Conservation (phyloP, 2,113 vertebrate genomes). For the Microcebus tavaratra region DNA sequence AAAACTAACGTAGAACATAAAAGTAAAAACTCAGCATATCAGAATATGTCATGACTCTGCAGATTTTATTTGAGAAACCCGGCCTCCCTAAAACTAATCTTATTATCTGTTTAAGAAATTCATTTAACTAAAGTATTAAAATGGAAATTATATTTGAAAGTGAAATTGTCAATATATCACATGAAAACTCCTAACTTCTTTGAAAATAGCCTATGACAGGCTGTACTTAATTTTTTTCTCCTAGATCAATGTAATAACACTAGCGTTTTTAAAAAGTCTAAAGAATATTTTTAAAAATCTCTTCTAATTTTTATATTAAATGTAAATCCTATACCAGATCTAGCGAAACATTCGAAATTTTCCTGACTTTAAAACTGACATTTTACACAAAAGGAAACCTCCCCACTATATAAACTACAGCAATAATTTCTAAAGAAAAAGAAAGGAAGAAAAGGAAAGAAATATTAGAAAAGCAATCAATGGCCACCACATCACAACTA, state of each 20-base stretch:
- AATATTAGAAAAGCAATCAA: neutral
- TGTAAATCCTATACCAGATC: neutral
- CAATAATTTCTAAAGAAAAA: neutral
- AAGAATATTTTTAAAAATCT: slow-evolving; percentile 1
- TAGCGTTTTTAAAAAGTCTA: neutral
- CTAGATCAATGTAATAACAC: neutral
- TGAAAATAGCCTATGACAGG: neutral
- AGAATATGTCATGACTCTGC: neutral
- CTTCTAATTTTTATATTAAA: slow-evolving; percentile 25
- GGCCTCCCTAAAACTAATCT: neutral
- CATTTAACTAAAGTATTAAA: slow-evolving; percentile 5
- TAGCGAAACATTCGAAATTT: neutral
- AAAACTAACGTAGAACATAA: slow-evolving; percentile 5
- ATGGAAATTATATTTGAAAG: slow-evolving; percentile 46
- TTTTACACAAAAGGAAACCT: neutral
- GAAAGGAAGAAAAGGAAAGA: neutral
- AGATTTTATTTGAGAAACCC: neutral
- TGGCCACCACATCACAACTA: neutral
- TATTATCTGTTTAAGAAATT: slow-evolving; percentile 29
- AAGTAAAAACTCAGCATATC: neutral
- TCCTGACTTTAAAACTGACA: neutral
- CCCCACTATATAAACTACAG: neutral
- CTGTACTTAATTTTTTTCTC: neutral
- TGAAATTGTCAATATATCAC: neutral
- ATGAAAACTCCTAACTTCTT: neutral